Evolutionary conservation across 2,888 invertebrate genomes (phyloP).

Genomic region (Spisula subtruncata): DNA sequence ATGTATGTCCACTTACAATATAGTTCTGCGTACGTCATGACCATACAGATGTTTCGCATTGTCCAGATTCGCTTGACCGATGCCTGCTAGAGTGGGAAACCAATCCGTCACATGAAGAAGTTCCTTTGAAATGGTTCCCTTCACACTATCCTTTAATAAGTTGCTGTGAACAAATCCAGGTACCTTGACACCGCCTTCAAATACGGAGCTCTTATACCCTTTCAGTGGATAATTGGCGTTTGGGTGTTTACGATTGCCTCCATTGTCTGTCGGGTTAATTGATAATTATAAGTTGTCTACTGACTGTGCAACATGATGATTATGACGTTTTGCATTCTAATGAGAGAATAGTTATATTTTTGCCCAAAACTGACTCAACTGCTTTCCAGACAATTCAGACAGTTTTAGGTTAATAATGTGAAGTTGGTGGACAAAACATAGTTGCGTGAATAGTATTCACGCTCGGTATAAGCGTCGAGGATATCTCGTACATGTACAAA

Average conservation of each 20-base stretch:
- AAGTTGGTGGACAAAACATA: too few species aligned
- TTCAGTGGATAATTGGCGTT: neutral
- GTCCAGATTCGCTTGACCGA: neutral
- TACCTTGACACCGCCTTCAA: conserved; percentile 9
- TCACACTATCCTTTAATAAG: neutral
- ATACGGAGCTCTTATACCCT: neutral
- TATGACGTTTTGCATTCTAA: too few species aligned
- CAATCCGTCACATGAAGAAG: neutral
- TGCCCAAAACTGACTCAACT: too few species aligned
- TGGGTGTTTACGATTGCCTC: neutral
- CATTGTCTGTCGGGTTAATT: neutral
- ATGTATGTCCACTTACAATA: neutral
- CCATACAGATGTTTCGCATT: neutral
- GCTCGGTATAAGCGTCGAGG: too few species aligned
- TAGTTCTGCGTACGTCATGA: conserved; percentile 1
- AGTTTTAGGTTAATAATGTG: too few species aligned
- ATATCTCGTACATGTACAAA: too few species aligned
- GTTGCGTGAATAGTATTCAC: too few species aligned
- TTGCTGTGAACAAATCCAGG: neutral
- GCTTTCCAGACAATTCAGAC: too few species aligned
- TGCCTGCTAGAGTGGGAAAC: neutral
- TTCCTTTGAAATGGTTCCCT: neutral
- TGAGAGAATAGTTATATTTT: too few species aligned
- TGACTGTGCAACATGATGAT: too few species aligned
- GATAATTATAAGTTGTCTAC: too few species aligned